phyloP scores from a whole-genome alignment of 37 sponge, comb jelly and placozoan species.

The Halisarca cf. caerulea region DNA sequence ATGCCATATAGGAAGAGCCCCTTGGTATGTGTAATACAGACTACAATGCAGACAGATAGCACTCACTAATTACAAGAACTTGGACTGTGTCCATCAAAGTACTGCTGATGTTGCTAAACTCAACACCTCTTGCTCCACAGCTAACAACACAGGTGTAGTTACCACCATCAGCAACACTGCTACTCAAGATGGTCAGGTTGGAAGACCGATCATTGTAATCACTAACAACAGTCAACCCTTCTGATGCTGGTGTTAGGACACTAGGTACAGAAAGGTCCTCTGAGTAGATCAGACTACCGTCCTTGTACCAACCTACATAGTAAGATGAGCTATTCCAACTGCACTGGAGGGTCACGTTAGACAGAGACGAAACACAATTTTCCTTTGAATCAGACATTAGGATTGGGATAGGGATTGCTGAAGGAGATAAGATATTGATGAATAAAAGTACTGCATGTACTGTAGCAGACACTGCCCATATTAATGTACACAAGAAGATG shows the following conservation, averaged over 20 bases:
- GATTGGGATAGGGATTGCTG: too few relatives aligned
- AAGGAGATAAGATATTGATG: too few relatives aligned
- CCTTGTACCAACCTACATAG: slow-evolving; percentile 18
- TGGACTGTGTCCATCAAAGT: not conserved
- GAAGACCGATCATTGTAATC: not conserved
- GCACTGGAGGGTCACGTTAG: not conserved
- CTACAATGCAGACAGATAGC: not conserved
- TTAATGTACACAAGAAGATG: too few relatives aligned
- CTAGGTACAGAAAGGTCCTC: not conserved
- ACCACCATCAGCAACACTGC: not conserved
- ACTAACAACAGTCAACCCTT: not conserved
- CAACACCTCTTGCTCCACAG: not conserved
- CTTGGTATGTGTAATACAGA: not conserved
- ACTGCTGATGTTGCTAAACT: not conserved
- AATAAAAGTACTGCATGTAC: too few relatives aligned
- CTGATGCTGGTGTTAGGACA: not conserved
- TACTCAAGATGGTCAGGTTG: not conserved
- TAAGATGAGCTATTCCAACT: not conserved
- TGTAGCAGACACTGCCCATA: too few relatives aligned
- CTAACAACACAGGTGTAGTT: slow-evolving; percentile 23
- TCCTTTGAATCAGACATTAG: too few relatives aligned
- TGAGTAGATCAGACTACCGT: not conserved
- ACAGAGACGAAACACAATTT: too few relatives aligned
- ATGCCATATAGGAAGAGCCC: too few relatives aligned
- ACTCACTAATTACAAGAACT: not conserved